Base-by-base conservation (phyloP, 2,888 invertebrate species). In the Schizaphis graminum region DNA sequence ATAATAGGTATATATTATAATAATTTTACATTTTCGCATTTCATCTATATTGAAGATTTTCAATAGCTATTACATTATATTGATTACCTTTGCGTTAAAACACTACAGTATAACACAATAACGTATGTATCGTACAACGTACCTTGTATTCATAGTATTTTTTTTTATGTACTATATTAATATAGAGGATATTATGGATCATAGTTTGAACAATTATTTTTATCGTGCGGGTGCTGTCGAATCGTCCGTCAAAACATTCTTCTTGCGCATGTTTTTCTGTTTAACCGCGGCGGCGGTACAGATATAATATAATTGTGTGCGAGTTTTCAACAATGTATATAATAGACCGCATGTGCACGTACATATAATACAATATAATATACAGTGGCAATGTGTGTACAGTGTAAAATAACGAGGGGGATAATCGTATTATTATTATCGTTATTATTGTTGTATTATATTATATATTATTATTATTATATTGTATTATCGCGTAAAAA, bases 391-490 rank as follows among this genome's bases (percentile, higher is more conserved):
- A n/a, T 53, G 84, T 53, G 41, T 84, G 87, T 86, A 57, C 35
- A 67, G 91, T 77, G 85, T 85, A 92, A 92, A 88, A 92, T 92
- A 92, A 92, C 92, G 92, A 92, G 92, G 88, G 92, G 92, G 53
- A 92, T 92, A 88, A 67, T 88, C 49, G 92, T 86, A 28, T 85
- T 57, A 57, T 86, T 86, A 53, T 61, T 90, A 67, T 90, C 67
- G 57, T 90, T 89, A 89, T 41, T 89, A 90, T 89, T 41, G 56
- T 56, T 56, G 41, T 53, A 53, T 56, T 89, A 89, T 89, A 77
- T 67, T 77, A 77, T 61, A 28, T 61, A 61, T 61, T 61, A 61
- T 61, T 41, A 67, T 35, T 77, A 86, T 86, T 86, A 44, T 28
- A 77, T 77, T 85, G 28, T 47, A 35, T 91, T 91, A 88, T 92